Evolutionary conservation across 2,797 vertebrate genomes (phyloP), one percentile per base, ranked within the genome.

Genomic region (Remorina albescens): DNA sequence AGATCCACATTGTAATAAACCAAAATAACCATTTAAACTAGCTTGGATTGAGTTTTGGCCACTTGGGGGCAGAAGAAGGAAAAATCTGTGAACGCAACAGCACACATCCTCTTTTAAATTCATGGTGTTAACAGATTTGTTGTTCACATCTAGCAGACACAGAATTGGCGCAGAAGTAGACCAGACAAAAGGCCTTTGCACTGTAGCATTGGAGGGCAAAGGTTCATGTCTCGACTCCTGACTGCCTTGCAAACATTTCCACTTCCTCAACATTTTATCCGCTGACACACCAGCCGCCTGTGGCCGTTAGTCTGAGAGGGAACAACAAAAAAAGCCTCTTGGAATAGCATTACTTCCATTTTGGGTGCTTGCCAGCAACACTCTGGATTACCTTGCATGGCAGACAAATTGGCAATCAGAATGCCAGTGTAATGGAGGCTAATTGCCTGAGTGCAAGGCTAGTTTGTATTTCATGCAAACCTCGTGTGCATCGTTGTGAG

Each of bases 381-480:
- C 90, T 91, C 83, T 78, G 84, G 91, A 92, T 94, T 92, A 94
- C 92, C 89, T 93, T 90, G 87, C 87, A 88, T 85, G 87, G 90
- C 90, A 90, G 93, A 94, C 92, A 94, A 94, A 95, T 94, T 94
- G 94, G 91, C 93, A 91, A 91, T 92, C 78, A 78, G 84, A 93
- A 89, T 83, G 77, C 77, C 87, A 75, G 89, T 83, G 83, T 93
- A 93, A 94, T 92, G 88, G 90, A 92, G 92, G 93, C 92, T 94
- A 94, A 95, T 95, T 94, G 93, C 88, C 86, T 88, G 92, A 93
- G 93, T 93, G 94, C 91, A 85, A 88, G 91, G 92, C 93, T 91
- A 91, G 88, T 89, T 92, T 91, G 92, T 89, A 88, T 92, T 92
- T 93, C 89, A 93, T 90, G 90, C 85, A 86, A 93, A 93, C 91